Evolutionary conservation across 2,113 vertebrate genomes (phyloP), one percentile per base, ranked within the genome.

Genomic region (Caracal caracal): DNA sequence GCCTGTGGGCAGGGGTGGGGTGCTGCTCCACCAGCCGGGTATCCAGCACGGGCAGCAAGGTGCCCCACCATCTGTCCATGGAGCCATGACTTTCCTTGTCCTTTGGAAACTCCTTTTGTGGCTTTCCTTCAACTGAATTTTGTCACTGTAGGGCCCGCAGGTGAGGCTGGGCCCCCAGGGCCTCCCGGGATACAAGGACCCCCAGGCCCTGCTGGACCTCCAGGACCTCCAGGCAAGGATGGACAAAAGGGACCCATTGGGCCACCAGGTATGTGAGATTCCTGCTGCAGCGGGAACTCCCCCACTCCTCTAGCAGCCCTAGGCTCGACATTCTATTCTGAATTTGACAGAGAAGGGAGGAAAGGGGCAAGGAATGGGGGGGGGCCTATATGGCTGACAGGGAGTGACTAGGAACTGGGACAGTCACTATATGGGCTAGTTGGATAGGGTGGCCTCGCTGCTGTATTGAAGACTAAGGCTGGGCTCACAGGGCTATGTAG

Each of bases 201-300:
- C 6, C 98, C 96, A 0, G 99, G 99, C 47, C 97, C 97, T 1
- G 33, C 91, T 43, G 99, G 99, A 28, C 98, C 93, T 40, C 82
- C 88, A 0, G 99, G 99, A 87, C 98, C 98, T 4, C 98, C 98
- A 10, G 99, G 99, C 80, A 99, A 98, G 88, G 98, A 99, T 11
- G 99, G 99, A 91, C 98, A 96, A 90, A 96, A 95, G 40, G 99
- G 99, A 13, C 97, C 95, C 12, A 10, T 98, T 1, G 99, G 99
- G 88, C 99, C 99, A 53, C 99, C 99, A 97, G 99, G 99, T 99
- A 98, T 79, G 98, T 24, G 81, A 93, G 82, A 91, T 40, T 7
- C 70, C 65, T 84, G 28, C 51, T 70, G 5, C 30, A 49, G 35
- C 17, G 37, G 70, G 53, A 47, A 43, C 35, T 63, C 15, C 53